Base-by-base conservation (phyloP, 2,113 vertebrate species). In the Tautogolabrus adspersus region DNA sequence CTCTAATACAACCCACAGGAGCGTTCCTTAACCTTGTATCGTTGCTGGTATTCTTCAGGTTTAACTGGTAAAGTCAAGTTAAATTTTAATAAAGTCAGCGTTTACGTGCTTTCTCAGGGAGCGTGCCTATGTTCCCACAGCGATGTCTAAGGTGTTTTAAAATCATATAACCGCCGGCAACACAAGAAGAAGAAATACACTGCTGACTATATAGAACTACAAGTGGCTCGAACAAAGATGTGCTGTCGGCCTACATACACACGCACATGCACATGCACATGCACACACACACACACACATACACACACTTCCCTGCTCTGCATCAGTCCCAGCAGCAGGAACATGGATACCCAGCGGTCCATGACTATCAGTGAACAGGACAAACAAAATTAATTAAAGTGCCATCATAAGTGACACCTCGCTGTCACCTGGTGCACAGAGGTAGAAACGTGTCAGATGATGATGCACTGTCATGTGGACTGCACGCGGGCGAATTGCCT, bases 311-410 rank as follows among this genome's bases (percentile, higher is more conserved):
- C 66, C 34, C 79, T 66, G 42, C 79, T 86, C 75, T 77, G 75
- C 80, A 78, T 85, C 85, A 85, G 73, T 82, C 79, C 81, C 81
- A 88, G 75, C 87, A 89, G 79, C 84, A 65, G 75, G 87, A 84
- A 87, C 78, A 82, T 71, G 79, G 82, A 79, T 80, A 79, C 92
- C 84, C 86, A 87, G 90, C 51, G 70, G 92, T 84, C 90, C 90
- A 78, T 94, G 91, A 93, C 92, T 92, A 93, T 93, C 91, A 93
- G 85, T 84, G 83, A 89, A 82, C 90, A 93, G 93, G 93, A 94
- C 94, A 95, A 95, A 94, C 93, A 92, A 92, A 93, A 94, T 94
- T 94, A 94, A 95, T 94, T 94, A 94, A 94, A 91, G 93, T 92
- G 91, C 87, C 90, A 91, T 91, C 91, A 81, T 87, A 91, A 89